These are phyloP conservation scores for Sussaba pulchella DNA, from an alignment of 2,888 invertebrate species.

Conservation along the genomic window DNA sequence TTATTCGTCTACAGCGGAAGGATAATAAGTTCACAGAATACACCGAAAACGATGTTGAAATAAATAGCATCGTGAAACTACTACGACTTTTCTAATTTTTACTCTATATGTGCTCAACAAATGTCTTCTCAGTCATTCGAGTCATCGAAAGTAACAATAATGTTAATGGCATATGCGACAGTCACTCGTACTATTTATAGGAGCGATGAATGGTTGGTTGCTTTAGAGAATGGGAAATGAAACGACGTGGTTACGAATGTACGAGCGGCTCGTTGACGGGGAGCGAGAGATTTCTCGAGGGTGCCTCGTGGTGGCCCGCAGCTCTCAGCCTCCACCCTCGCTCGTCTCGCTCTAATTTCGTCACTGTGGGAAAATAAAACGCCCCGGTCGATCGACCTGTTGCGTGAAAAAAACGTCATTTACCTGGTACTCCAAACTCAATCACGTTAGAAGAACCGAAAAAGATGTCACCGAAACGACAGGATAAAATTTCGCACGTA, in stretches of 20 bases:
- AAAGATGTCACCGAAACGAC: background rate
- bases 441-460: slow-evolving; percentile 11
- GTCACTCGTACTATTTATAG: slow-evolving; percentile 53
- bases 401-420: slow-evolving; percentile 21
- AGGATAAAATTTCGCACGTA: slow-evolving; percentile 28
- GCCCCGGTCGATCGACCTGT: slow-evolving; percentile 44
- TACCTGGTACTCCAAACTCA: slow-evolving; percentile 16
- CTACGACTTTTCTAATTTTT: no score
- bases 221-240: slow-evolving; percentile 29
- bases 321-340: slow-evolving; percentile 47
- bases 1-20: no score
- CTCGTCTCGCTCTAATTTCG: slow-evolving; percentile 51
- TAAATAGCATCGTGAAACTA: no score
- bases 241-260: slow-evolving; percentile 55
- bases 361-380: slow-evolving; percentile 63
- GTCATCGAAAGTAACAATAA: slow-evolving; percentile 14
- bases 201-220: slow-evolving; percentile 29
- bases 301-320: slow-evolving; percentile 29
- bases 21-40: no score
- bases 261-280: slow-evolving; percentile 48
- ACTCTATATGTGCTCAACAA: no score
- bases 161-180: slow-evolving; percentile 15
- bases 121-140: slow-evolving; percentile 6
- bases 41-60: no score
- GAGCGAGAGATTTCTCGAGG: slow-evolving; percentile 54